Evolutionary conservation across 92 coral and sea anemone species (phyloP), one percentile per base, ranked within the genome.

Genomic region (Porites cylindrica): DNA sequence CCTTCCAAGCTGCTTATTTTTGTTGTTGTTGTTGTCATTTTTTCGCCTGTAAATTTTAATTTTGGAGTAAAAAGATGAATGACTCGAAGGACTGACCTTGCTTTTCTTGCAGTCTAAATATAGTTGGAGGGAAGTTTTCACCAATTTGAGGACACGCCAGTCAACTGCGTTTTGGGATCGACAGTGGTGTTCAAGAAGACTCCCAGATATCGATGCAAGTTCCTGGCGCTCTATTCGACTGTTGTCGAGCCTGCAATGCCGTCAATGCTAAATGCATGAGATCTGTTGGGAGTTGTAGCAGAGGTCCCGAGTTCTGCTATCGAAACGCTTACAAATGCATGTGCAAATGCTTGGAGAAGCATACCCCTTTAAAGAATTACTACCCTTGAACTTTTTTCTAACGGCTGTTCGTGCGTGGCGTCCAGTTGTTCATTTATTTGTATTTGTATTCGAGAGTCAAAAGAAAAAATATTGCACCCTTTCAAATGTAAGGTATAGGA

Each of bases 211-310:
- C 5, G 7, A 52, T 75, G 79, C 8, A 1, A 75, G 47, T 75
- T 75, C 18, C 17, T 75, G 65, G 11, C 13, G 17, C 79, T 75
- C 5, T 75, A 75, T 54, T 75, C 50, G 79, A 75, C 20, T 75
- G 79, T 59, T 75, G 3, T 29, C 3, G 38, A 29, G 38, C 38
- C 38, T 29, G 38, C 38, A 29, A 29, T 29, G 38, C 38, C 4
- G 79, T 75, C 32, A 23, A 75, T 63, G 47, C 9, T 10, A 75
- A 75, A 53, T 75, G 79, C 50, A 51, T 75, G 19, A 5, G 6
- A 4, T 24, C 5, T 1, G 47, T 10, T 53, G 79, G 79, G 1
- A 2, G 3, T 51, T 52, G n/a, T 0, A 23, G 24, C 1, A 1
- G 24, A 0, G 24, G 24, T 23, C 1, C 24, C 24, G 24, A 23